Base-by-base conservation (phyloP, 2,888 invertebrate species). In the Drosophila siamana region DNA sequence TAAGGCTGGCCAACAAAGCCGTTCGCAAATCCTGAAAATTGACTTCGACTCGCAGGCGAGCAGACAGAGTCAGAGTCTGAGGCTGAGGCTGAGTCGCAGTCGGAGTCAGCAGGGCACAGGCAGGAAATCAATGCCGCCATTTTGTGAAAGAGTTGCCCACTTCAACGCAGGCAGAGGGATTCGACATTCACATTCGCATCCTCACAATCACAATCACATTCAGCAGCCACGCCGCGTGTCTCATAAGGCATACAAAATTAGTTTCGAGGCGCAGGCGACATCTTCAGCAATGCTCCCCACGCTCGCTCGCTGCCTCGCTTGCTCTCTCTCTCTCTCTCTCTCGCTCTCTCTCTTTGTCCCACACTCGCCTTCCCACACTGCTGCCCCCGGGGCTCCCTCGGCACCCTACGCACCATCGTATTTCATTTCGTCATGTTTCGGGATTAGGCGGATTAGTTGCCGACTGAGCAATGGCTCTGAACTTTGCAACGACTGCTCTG, bases 381-480 rank as follows among this genome's bases (percentile, higher is more conserved):
- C 41, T 43, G 2, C 22, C 13, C 44, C 11, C 44, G 9, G 9
- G 13, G 19, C 41, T 47, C 6, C 28, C 11, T 11, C 9, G 16
- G 68, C 78, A 76, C 82, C 80, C 82, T 82, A 78, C 82, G 84
- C 86, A 84, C 82, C 84, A 80, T 90, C 89, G 89, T 90, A 90
- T 90, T 90, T 90, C 90, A 90, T 90, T 90, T 90, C 90, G 90
- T 90, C 90, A 90, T 90, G 90, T 90, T 89, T 80, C 80, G 83
- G 89, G 90, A 90, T 90, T 90, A 90, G 76, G 80, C 73, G 74
- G 90, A 90, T 90, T 90, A 90, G 89, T 79, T 80, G 83, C 76
- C 82, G 88, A 85, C 86, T 84, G 88, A 81, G 87, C 78, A 85
- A 78, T 84, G 82, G 83, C 85, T 84, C 85, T 82, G 82, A 81